Base-by-base conservation (phyloP, 2,113 vertebrate genomes). In the Stercorarius parasiticus region DNA sequence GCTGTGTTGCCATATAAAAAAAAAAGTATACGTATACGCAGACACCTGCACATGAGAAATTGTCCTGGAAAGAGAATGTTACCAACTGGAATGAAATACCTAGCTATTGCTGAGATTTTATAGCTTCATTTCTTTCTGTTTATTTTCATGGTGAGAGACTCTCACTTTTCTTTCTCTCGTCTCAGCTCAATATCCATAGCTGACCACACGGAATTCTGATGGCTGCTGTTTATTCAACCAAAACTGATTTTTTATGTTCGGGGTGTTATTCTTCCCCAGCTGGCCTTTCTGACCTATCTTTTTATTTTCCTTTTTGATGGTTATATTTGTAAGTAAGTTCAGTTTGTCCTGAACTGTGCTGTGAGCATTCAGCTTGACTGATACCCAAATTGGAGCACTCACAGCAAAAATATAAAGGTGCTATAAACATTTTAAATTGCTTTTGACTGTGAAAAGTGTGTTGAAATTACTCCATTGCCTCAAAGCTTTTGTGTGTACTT, bases 391-490 rank as follows among this genome's bases (percentile, higher is more conserved):
- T 88, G 73, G 82, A 93, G 47, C 38, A 72, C 90, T 88, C 90
- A 85, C 36, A 92, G 66, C 94, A 92, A 97, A 94, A 97, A 96
- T 93, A 88, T 42, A 92, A 92, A 97, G 52, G 43, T 74, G 49
- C 50, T 85, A 90, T 86, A 97, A 95, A 91, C 72, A 58, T 96
- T 96, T 97, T 58, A 84, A 96, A 95, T 95, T 94, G 84, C 79
- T 92, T 93, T 94, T 89, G 70, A 64, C 72, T 87, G 89, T 84
- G 79, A 80, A 94, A 93, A 95, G 50, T 87, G 45, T 95, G 93
- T 91, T 94, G 67, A 82, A 83, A 95, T 93, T 82, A 73, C 64
- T 97, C n/a, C 38, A 43, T 34, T 92, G 73, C 90, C 67, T 94
- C 95, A 93, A 88, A 72, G 27, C 11, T 91, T 96, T 95, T 72